These are phyloP conservation scores for Allacma fusca DNA, from an alignment of 2,888 invertebrate genomes.

Conservation along the genomic window DNA sequence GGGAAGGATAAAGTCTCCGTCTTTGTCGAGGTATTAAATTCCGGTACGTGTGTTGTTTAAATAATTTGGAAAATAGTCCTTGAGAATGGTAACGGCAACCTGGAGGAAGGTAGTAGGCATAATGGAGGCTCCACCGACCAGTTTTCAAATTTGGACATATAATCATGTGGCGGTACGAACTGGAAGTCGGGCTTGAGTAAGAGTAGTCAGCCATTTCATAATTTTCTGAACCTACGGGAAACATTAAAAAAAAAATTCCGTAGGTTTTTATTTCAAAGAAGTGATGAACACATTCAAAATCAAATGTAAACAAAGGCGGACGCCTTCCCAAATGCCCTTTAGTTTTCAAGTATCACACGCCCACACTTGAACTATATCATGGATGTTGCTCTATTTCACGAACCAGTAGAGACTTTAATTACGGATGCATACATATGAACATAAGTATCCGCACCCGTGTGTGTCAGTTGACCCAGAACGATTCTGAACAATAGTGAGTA, in stretches of 20 bases:
- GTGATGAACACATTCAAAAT: no score
- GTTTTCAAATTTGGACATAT: constrained; percentile 62
- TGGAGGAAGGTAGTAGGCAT: constrained; percentile 61
- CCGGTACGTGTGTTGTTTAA: constrained; percentile 59
- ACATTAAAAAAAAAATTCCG: neutral
- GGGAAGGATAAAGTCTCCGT: constrained; percentile 47
- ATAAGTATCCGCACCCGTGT: no score
- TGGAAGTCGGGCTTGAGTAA: constrained; percentile 48
- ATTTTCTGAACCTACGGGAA: constrained; percentile 59
- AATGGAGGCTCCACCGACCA: constrained; percentile 61
- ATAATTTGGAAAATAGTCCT: constrained; percentile 58
- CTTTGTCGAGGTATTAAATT: constrained; percentile 56
- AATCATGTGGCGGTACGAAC: constrained; percentile 58
- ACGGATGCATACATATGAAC: no score
- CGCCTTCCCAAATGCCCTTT: no score
- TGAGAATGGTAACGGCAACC: constrained; percentile 60
- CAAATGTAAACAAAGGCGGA: no score
- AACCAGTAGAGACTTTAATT: no score
- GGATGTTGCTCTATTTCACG: no score
- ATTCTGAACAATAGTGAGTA: no score
- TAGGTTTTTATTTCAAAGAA: no score
- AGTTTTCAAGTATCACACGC: no score
- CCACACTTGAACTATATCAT: no score
- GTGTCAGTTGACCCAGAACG: no score
- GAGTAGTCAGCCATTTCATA: constrained; percentile 61